Percentiles rank a stretch among this genome's conserved stretches.
Evolutionary conservation across 2,797 vertebrate genomes (phyloP).

Genomic region (Chelmon rostratus): DNA sequence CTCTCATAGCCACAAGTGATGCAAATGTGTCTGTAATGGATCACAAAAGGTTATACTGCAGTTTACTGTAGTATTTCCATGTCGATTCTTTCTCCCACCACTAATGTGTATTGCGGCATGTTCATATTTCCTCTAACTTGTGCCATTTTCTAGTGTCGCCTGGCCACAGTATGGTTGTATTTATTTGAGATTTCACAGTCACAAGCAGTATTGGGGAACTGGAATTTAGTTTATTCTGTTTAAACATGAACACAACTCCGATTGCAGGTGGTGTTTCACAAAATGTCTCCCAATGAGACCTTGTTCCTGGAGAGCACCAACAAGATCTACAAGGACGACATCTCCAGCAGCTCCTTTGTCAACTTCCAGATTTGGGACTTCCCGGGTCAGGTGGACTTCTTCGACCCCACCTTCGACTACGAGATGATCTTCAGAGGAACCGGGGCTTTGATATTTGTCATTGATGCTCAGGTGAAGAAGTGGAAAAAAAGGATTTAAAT

Average conservation of each 20-base stretch:
- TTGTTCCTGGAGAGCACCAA: conserved; percentile 99
- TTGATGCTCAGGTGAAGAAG: conserved; percentile 95
- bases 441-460: conserved; percentile 98
- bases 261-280: conserved; percentile 98
- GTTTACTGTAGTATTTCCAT: background rate
- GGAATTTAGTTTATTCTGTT: background rate
- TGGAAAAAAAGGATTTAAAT: background rate
- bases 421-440: conserved; percentile 99
- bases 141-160: background rate
- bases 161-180: background rate
- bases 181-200: background rate
- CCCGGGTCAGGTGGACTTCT: conserved; percentile 99
- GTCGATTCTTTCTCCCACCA: background rate
- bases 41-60: background rate
- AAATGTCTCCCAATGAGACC: conserved; percentile 99
- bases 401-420: conserved; percentile 99
- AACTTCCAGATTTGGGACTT: conserved; percentile 99
- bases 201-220: background rate
- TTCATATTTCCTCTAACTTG: background rate
- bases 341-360: conserved; percentile 99
- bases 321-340: conserved; percentile 99
- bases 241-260: conserved; percentile 11
- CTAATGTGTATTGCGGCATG: background rate
- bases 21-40: background rate
- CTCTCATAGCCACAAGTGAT: background rate